Evolutionary conservation across 1,140 invertebrate genomes (phyloP).

Genomic region (Tetragonula clypearis): DNA sequence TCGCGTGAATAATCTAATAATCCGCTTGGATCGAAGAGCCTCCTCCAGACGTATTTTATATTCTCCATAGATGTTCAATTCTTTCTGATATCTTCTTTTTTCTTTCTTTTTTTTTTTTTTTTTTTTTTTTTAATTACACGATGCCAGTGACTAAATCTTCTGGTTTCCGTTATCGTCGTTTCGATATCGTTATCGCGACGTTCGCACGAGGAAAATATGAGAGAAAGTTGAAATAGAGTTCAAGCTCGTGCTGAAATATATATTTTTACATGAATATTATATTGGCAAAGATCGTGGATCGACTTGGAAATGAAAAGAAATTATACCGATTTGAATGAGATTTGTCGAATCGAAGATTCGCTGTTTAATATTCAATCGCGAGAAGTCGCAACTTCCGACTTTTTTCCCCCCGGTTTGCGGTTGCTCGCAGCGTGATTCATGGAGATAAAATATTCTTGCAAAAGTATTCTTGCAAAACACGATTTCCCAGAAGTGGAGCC

Average conservation of each 20-base stretch:
- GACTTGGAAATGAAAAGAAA: not conserved
- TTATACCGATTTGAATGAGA: not conserved
- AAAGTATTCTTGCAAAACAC: not conserved
- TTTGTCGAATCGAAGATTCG: not conserved
- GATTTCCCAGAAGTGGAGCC: not conserved
- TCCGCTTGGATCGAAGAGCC: conserved; percentile 8
- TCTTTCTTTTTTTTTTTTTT: not conserved
- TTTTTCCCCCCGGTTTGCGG: not conserved
- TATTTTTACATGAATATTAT: not conserved
- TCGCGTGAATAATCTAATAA: conserved; percentile 31
- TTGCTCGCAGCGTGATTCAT: not conserved
- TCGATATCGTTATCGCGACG: not conserved
- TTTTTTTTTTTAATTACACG: not conserved
- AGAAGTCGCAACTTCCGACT: not conserved
- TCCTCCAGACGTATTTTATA: not conserved
- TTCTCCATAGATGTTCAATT: not conserved
- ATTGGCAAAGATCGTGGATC: not conserved
- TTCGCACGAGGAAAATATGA: not conserved
- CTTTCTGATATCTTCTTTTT: not conserved
- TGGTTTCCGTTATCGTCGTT: not conserved
- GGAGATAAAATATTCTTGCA: not conserved
- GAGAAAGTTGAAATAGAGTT: not conserved
- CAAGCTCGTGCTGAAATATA: not conserved
- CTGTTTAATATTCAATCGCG: not conserved
- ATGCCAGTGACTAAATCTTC: not conserved